Evolutionary conservation across 2,797 vertebrate species (phyloP), one percentile per base, ranked within the genome.

Genomic region (Nothura maculosa): DNA sequence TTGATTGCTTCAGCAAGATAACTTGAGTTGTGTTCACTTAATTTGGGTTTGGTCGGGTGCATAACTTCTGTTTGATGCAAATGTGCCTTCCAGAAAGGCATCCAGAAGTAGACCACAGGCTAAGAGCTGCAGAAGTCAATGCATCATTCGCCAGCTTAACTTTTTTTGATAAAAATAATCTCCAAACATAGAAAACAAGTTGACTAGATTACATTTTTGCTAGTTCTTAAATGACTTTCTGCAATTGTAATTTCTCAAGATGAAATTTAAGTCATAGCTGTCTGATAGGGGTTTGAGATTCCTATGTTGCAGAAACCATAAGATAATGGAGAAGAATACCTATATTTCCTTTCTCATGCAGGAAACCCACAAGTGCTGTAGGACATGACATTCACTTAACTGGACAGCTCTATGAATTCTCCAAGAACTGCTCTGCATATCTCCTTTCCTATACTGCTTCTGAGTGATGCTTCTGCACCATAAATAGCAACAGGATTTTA

Each of bases 301-400:
- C 19, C 18, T 22, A 7, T 80, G 80, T 85, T 81, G 4, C 6
- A 18, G 32, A 43, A 68, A 75, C 27, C 5, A 11, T 3, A 4
- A 78, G 15, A 5, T 40, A 54, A 17, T 5, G 4, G 9, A 9
- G n/a, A 45, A 38, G 28, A 67, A 67, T 13, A 66, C 22, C 15
- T 42, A 5, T 0, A 22, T 38, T 60, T 72, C 13, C 24, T 85
- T 87, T 80, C 12, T 24, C 24, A 34, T 7, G 7, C 11, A 73
- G 18, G 12, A 14, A 55, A 57, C 24, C 12, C 22, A 40, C 15
- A 32, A 16, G 74, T 14, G 25, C 19, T 45, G 19, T 13, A 76
- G 48, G 22, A 28, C 7, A 6, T 10, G 38, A 30, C 34, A 17
- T 34, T 32, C 0, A 1, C 1, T 3, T 0, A 2, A 3, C 18